A percentile compares a stretch with the other conserved stretches of the same genome.
Conservation (phyloP, 2,797 vertebrate species). For the Schizopygopsis pylzovi region DNA sequence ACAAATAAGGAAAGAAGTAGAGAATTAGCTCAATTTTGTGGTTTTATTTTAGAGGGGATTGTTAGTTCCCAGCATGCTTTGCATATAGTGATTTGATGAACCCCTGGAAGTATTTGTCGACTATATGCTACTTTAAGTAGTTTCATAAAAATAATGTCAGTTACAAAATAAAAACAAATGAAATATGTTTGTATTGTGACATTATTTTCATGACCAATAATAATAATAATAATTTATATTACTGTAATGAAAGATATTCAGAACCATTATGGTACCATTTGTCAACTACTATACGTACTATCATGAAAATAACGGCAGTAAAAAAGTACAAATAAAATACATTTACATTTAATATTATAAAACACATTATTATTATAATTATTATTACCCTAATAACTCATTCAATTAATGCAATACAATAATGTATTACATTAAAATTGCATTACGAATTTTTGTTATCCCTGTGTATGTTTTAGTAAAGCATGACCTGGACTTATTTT, state of each 20-base stretch:
- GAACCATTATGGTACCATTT: neutral
- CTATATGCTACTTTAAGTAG: neutral
- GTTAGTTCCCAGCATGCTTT: too few species aligned
- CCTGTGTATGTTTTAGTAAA: neutral
- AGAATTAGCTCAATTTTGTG: too few species aligned
- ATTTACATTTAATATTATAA: too few species aligned
- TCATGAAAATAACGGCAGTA: neutral
- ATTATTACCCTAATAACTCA: neutral
- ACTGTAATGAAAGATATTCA: neutral
- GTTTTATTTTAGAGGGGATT: too few species aligned
- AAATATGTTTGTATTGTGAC: neutral
- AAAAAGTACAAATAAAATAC: neutral
- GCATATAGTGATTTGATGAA: too few species aligned
- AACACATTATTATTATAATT: too few species aligned
- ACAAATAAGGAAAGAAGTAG: too few species aligned
- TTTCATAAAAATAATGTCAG: neutral
- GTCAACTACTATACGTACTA: neutral
- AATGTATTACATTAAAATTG: neutral
- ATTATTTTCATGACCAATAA: too few species aligned
- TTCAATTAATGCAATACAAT: neutral
- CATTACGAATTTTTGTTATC: neutral
- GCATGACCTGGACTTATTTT: conserved; percentile 7
- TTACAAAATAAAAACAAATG: neutral
- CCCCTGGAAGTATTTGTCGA: too few species aligned
- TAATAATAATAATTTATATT: neutral